Evolutionary conservation across 2,888 invertebrate species (phyloP), one percentile per base, ranked within the genome.

Genomic region (Polietes domitor): DNA sequence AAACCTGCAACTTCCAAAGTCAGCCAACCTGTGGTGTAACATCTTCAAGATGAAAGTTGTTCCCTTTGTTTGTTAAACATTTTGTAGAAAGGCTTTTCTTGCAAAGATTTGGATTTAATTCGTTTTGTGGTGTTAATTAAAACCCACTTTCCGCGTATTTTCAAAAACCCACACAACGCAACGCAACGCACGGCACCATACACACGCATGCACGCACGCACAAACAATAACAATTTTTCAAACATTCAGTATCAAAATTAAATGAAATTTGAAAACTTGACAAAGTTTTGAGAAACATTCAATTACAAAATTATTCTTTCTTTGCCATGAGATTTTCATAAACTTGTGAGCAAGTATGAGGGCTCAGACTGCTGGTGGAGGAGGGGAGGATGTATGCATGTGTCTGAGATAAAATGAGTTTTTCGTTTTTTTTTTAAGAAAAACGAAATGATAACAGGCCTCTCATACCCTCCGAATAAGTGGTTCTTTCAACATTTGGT

Each of bases 121-220:
- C 37, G 37, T 63, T 28, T 63, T 37, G 63, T 32, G 63, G 63
- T 63, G 63, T 37, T 63, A 63, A 63, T 63, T 32, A 63, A 63
- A 63, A 17, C 12, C 32, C 26, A 21, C n/a, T 6, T 21, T n/a
- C n/a, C n/a, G 7, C n/a, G 15, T 47, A n/a, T n/a, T 37, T 37
- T 37, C 12, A 15, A 47, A 47, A n/a, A 47, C 15, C 15, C 47
- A n/a, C 47, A 47, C 32, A 32, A 6, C 32, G 4, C 32, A n/a
- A n/a, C n/a, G n/a, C n/a, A n/a, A n/a, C n/a, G n/a, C n/a, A n/a
- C n/a, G n/a, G n/a, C n/a, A n/a, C n/a, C n/a, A n/a, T n/a, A n/a
- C n/a, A n/a, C n/a, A n/a, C n/a, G n/a, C n/a, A n/a, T n/a, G 9
- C 47, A 47, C 47, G n/a, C 47, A 47, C 47, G 15, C 47, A 47